Base-by-base conservation (phyloP, 1,140 invertebrate species). In the Diorhabda sublineata region DNA sequence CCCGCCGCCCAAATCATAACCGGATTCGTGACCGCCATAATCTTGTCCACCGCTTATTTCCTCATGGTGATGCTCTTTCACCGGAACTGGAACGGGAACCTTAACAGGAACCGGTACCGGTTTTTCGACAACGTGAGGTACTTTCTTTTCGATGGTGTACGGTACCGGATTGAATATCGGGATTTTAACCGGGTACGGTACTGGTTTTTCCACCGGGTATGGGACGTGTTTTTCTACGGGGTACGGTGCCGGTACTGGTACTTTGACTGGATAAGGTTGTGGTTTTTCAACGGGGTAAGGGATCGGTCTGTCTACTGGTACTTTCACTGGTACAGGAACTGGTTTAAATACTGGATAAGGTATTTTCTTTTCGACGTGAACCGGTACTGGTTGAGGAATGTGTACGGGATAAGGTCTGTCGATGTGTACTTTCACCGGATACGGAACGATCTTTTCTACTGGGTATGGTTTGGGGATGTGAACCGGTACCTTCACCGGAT, bases 61-160 rank as follows among this genome's bases (percentile, higher is more conserved):
- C 44, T 72, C 71, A 41, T 77, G 74, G 42, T 82, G 69, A 64
- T 84, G 77, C 67, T 85, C 79, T n/a, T 84, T 76, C 8, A 88
- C 83, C 42, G 84, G 80, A 5, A 86, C 80, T 2, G 87, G 86
- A 2, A 90, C 87, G 69, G 84, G 86, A 9, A 91, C 89, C 78
- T 90, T 87, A 3, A 91, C 89, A 11, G 89, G 85, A 59, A 86
- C 85, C 42, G 86, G 86, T 47, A 85, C 81, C 3, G 80, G 83
- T 71, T 85, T 84, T 61, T 85, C 82, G 2, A 87, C 83, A 7
- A 82, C 79, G 60, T 85, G 83, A 3, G 88, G 88, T 62, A 92
- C 88, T 77, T 89, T 89, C 69, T 87, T 87, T 74, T 84, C 82
- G 0, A 92, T 88, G 68, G 87, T 85, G 6, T 87, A 86, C 44